These are phyloP conservation scores for Octomys mimax DNA, from an alignment of 2,797 vertebrate species.

Conservation along the genomic window DNA sequence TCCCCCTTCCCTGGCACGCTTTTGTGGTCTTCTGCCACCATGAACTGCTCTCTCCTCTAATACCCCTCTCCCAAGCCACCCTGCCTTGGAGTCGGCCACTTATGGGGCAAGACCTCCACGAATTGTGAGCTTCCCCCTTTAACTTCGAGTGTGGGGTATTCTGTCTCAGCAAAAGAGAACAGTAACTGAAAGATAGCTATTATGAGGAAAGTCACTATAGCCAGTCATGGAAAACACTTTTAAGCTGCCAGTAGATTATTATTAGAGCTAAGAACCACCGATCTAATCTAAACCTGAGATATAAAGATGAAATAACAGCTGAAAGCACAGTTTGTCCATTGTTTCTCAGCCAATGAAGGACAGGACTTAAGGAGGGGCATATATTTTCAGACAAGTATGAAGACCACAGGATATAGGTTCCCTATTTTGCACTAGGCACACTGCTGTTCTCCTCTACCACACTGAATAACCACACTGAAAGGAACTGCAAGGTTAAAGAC, in stretches of 20 bases:
- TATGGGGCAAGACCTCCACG: background rate
- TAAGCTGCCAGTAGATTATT: conserved; percentile 13
- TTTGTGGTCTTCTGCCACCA: background rate
- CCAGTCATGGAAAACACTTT: background rate
- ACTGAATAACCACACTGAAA: conserved; percentile 9
- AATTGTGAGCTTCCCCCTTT: background rate
- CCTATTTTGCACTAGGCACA: background rate
- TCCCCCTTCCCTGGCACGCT: background rate
- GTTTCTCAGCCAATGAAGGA: conserved; percentile 21
- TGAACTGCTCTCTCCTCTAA: background rate
- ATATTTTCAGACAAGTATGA: conserved; percentile 29
- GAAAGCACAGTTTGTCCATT: background rate
- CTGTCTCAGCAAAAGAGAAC: background rate
- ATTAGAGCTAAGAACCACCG: conserved; percentile 15
- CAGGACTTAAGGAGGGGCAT: background rate
- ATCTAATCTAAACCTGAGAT: conserved; percentile 18
- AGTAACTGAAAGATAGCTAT: background rate
- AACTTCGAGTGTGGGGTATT: background rate
- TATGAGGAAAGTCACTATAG: background rate
- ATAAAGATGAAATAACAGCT: conserved; percentile 49
- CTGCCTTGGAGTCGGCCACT: background rate
- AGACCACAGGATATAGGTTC: background rate
- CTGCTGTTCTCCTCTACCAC: conserved; percentile 9
- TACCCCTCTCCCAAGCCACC: background rate
- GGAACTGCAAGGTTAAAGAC: conserved; percentile 43